A percentile compares a stretch with the other conserved stretches of the same genome.
These are phyloP conservation scores for Erebia palarica DNA, from an alignment of 2,888 invertebrate species.

Conservation along the genomic window DNA sequence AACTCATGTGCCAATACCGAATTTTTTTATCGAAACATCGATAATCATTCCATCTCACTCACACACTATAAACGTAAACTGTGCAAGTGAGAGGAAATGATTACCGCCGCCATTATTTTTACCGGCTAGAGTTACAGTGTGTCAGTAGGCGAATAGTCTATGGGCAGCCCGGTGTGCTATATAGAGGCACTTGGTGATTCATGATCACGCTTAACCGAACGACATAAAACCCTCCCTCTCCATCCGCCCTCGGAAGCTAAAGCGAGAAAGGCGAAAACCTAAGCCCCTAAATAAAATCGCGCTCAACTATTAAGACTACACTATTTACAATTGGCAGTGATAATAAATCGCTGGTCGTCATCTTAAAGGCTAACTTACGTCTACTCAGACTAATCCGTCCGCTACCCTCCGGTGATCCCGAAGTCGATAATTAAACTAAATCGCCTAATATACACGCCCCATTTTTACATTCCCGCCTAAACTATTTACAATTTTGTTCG, in stretches of 20 bases:
- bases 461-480: conserved; percentile 40
- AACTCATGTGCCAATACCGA: too few relatives aligned
- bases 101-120: too few relatives aligned
- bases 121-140: neutral
- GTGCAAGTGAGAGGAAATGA: too few relatives aligned
- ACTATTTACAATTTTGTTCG: conserved; percentile 66
- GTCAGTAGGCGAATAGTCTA: neutral
- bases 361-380: conserved; percentile 52
- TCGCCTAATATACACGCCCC: conserved; percentile 48
- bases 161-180: conserved; percentile 39
- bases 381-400: conserved; percentile 61
- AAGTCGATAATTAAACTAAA: conserved; percentile 51
- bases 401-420: conserved; percentile 32
- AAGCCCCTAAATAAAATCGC: conserved; percentile 48
- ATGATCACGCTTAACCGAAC: conserved; percentile 34
- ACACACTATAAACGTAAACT: too few relatives aligned
- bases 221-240: conserved; percentile 13
- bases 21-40: too few relatives aligned
- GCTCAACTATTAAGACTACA: conserved; percentile 50
- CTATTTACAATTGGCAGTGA: conserved; percentile 79
- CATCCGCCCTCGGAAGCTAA: conserved; percentile 50
- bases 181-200: conserved; percentile 66
- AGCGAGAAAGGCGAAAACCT: conserved; percentile 53
- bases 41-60: too few relatives aligned
- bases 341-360: conserved; percentile 72